Percentiles rank a stretch among this genome's conserved stretches.
Conservation (phyloP, 1,140 invertebrate genomes). For the Heliconius eleuchia region DNA sequence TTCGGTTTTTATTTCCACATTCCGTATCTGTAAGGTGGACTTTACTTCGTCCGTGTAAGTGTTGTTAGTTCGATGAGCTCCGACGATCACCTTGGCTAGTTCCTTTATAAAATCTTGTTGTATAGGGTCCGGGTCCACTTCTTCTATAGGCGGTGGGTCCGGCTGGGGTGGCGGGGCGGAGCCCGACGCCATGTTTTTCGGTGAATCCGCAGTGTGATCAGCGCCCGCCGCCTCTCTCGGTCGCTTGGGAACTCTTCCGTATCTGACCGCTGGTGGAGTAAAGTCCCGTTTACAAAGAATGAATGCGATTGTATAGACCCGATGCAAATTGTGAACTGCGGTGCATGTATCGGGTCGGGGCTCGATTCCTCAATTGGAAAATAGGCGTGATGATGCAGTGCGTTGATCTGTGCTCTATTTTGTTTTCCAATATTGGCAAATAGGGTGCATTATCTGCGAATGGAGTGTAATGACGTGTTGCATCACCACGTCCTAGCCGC, state of each 20-base stretch:
- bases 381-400: conserved; percentile 44
- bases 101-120: conserved; percentile 87
- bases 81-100: conserved; percentile 92
- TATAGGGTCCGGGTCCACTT: conserved; percentile 63
- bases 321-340: conserved; percentile 43
- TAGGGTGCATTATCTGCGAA: background rate
- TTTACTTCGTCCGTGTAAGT: conserved; percentile 94
- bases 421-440: conserved; percentile 32
- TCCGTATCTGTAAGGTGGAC: conserved; percentile 83
- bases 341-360: conserved; percentile 43
- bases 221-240: conserved; percentile 85
- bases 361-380: conserved; percentile 52
- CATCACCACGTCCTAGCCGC: background rate
- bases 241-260: conserved; percentile 96
- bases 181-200: conserved; percentile 41
- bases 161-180: conserved; percentile 31
- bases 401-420: conserved; percentile 50
- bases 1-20: conserved; percentile 62
- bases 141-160: conserved; percentile 47
- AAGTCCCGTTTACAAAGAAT: conserved; percentile 37
- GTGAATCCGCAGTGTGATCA: conserved; percentile 56
- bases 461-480: background rate
- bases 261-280: conserved; percentile 90
- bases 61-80: conserved; percentile 95
- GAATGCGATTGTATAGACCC: conserved; percentile 36